phyloP scores from a whole-genome alignment of 2,888 invertebrate genomes.

The Nemotelus pantherinus region DNA sequence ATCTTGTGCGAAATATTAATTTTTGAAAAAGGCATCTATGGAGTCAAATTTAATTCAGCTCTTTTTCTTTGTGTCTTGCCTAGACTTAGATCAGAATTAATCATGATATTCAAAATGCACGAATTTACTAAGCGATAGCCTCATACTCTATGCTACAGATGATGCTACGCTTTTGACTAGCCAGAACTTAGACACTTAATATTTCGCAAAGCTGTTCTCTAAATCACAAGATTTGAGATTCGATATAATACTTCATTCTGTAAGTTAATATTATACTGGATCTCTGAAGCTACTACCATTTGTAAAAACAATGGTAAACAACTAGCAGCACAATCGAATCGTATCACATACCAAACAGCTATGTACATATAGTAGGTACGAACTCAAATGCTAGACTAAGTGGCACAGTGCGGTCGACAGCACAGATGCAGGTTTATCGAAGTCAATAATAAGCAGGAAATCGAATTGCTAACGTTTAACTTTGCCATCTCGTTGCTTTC shows the following conservation, averaged over 20 bases:
- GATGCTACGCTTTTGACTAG: neutral
- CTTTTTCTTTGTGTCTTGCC: no score
- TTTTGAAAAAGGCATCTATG: no score
- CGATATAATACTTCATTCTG: conserved; percentile 36
- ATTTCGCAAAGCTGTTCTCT: conserved; percentile 37
- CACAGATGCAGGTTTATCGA: conserved; percentile 29
- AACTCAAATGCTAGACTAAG: no score
- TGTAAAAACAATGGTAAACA: neutral
- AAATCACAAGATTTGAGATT: conserved; percentile 38
- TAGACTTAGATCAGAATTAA: no score
- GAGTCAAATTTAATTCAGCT: no score
- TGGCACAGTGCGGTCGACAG: neutral
- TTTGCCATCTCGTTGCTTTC: neutral
- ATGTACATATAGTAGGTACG: no score
- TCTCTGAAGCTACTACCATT: neutral
- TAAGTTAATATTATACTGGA: conserved; percentile 6
- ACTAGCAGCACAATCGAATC: no score
- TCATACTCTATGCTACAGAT: no score
- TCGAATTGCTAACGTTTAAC: conserved; percentile 38
- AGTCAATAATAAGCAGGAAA: conserved; percentile 41
- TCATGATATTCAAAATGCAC: no score
- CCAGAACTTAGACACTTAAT: conserved; percentile 24
- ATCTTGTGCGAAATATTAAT: no score
- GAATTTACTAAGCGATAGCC: no score
- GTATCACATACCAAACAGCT: no score